phyloP scores from a whole-genome alignment of 30 jellyfish, hydroid and myxozoan species.

The Aurelia aurita complex sp. Pacific region DNA sequence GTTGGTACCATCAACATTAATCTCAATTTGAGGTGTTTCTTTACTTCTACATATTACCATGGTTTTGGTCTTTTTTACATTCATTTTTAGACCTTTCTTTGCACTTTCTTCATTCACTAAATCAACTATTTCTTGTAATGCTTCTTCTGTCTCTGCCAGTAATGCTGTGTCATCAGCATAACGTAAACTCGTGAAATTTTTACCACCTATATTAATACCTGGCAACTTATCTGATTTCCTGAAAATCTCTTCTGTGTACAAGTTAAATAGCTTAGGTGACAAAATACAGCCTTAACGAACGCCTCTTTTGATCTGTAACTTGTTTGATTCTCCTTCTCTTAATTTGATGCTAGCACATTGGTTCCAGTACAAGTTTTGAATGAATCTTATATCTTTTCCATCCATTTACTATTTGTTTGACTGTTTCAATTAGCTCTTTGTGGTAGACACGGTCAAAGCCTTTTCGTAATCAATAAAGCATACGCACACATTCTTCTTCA shows the following conservation, averaged over 20 bases:
- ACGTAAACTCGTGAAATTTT: not conserved
- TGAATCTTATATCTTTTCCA: slow-evolving; percentile 3
- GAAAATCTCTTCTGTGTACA: not conserved
- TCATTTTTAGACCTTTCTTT: too few species aligned
- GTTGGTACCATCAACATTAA: too few species aligned
- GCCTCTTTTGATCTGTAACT: slow-evolving; percentile 1
- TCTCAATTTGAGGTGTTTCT: too few species aligned
- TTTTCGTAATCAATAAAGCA: slow-evolving; percentile 2
- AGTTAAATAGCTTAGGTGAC: not conserved
- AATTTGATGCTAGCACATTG: too few species aligned
- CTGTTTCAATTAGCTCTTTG: slow-evolving; percentile 2
- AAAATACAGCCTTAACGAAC: slow-evolving; percentile 1
- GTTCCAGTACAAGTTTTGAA: slow-evolving; percentile 2
- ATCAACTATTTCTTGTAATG: not conserved
- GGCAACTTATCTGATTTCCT: not conserved
- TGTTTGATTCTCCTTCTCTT: too few species aligned
- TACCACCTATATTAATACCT: slow-evolving; percentile 2
- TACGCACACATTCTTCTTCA: not conserved
- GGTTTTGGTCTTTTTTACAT: too few species aligned
- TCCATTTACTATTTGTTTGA: not conserved
- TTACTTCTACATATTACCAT: too few species aligned
- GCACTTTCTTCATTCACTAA: too few species aligned
- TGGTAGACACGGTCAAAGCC: slow-evolving; percentile 22
- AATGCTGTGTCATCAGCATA: slow-evolving; percentile 5
- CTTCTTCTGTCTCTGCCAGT: not conserved